Base-by-base conservation (phyloP, 2,113 vertebrate species). In the Bambusicola thoracicus region DNA sequence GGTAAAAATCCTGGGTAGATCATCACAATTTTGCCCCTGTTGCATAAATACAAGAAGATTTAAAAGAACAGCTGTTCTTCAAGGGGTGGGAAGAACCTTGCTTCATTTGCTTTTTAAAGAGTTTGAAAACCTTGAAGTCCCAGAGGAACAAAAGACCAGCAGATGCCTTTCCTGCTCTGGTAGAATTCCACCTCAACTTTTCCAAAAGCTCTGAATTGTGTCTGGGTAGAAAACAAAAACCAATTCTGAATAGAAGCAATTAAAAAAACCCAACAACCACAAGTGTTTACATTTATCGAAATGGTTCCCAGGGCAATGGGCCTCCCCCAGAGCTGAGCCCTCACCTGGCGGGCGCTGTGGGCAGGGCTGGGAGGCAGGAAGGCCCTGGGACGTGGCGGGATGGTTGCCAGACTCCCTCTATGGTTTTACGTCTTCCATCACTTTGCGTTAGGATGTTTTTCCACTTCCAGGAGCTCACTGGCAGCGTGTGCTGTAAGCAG, bases 401-500 rank as follows among this genome's bases (percentile, higher is more conserved):
- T 24, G 32, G 46, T 14, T 38, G 51, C 7, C 41, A 43, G 3
- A 16, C 4, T 5, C 25, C 65, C 70, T 36, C 22, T 14, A 53
- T 10, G 20, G 53, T 30, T 76, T 85, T 80, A 36, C 34, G 41
- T 22, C n/a, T 44, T 83, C 46, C 46, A 12, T 30, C 46, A 38
- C 27, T 59, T 82, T 80, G 74, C 70, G 16, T 63, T 81, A 48
- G 17, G 6, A 3, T 3, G 48, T 14, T 46, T 11, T 61, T 29
- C n/a, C 25, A 79, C 34, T 68, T 44, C 21, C 48, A 43, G 30
- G n/a, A 87, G 10, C 62, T 80, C 53, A 43, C 17, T 11, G 8
- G 44, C 59, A 86, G 27, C 0, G 0, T 6, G 44, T 15, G 22
- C n/a, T 2, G 0, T 6, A 53, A 84, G 14, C 10, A n/a, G 76